Base-by-base conservation (phyloP, 2,888 invertebrate genomes). In the Lepidochrysops patricia region DNA sequence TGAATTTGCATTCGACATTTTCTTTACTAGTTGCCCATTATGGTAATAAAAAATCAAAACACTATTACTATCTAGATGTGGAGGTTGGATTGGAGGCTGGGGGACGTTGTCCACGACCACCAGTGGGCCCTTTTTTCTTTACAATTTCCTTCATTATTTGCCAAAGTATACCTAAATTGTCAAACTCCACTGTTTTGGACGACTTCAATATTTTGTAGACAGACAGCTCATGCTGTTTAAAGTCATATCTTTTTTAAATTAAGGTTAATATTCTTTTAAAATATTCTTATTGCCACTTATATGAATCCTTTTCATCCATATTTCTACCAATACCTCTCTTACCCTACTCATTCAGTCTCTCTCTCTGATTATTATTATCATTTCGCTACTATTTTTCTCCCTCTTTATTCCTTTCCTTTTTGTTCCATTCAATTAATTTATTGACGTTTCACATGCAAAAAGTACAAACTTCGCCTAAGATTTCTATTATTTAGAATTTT, bases 381-480 rank as follows among this genome's bases (percentile, higher is more conserved):
- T 19, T 19, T 43, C 43, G 19, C 43, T n/a, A n/a, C 19, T 19
- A 43, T 19, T 19, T 19, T 43, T 12, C 23, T 43, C 23, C 4
- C 19, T 19, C 3, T 19, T 43, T 19, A 2, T 19, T 15, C 19
- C 43, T 43, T 43, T 23, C 19, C 19, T 19, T 4, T 1, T 9
- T 29, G 6, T 43, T 15, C 43, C 19, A 1, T 19, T 4, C 19
- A 13, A 4, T 43, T 52, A 9, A 15, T 26, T 52, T 52, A 7
- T 13, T n/a, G n/a, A n/a, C 13, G 52, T 25, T 26, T 50, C n/a
- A 27, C 52, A 27, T 52, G 13, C 27, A 26, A 26, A 50, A 52
- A 52, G 52, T 52, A 52, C 52, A 52, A 52, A 52, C 26, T 52
- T 52, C 13, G 52, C 52, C 52, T 52, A 52, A 52, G 27, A 52